Percentiles rank a stretch among this genome's conserved stretches.
phyloP scores from a whole-genome alignment of 2,888 invertebrate species.

The Sinohyriopsis cumingii region DNA sequence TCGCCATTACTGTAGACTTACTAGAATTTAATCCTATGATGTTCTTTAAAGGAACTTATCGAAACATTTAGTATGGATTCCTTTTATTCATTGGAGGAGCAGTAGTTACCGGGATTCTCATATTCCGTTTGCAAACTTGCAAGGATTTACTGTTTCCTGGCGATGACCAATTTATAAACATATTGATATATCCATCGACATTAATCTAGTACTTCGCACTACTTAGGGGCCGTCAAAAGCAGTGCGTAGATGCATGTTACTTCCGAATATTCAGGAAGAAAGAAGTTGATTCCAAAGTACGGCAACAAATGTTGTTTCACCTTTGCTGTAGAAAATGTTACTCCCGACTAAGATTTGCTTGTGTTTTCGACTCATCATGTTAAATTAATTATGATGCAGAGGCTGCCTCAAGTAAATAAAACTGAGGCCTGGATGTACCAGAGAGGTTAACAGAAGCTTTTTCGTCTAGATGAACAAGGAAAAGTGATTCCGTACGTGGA shows the following conservation, averaged over 20 bases:
- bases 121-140: too few species aligned
- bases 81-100: constrained; percentile 5
- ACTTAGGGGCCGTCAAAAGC: too few species aligned
- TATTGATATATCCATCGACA: too few species aligned
- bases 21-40: constrained; percentile 12
- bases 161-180: too few species aligned
- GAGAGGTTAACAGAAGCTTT: too few species aligned
- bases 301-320: constrained; percentile 1
- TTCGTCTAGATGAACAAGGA: too few species aligned
- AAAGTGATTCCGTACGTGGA: background rate
- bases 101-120: constrained; percentile 2
- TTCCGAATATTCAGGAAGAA: constrained; percentile 10
- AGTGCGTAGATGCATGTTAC: background rate
- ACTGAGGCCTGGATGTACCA: background rate
- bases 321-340: background rate
- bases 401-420: constrained; percentile 3
- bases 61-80: constrained; percentile 7
- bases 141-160: too few species aligned
- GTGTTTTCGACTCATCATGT: constrained; percentile 20
- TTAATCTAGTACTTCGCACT: too few species aligned
- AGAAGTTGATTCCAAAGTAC: constrained; percentile 23
- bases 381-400: constrained; percentile 14
- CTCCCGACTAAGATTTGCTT: constrained; percentile 10
- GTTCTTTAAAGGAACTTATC: constrained; percentile 2
- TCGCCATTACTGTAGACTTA: constrained; percentile 8